Percentiles rank a stretch among this genome's conserved stretches.
Evolutionary conservation across 2,113 vertebrate genomes (phyloP).

Genomic region (Grammomys surdaster): DNA sequence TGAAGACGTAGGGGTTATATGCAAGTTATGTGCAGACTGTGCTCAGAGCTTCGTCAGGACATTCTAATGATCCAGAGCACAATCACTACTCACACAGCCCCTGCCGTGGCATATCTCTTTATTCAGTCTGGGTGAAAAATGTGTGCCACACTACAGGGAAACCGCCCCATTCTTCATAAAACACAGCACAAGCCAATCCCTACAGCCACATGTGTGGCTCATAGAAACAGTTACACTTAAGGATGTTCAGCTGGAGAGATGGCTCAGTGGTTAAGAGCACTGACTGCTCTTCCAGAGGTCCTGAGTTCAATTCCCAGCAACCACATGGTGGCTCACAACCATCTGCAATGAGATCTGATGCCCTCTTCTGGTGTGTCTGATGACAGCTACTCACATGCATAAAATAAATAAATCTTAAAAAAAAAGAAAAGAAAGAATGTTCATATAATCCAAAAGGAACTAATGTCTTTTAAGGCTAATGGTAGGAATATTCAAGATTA

Average conservation of each 20-base stretch:
- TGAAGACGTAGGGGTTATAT: not conserved
- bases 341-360: no score
- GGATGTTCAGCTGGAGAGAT: no score
- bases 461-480: not conserved
- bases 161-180: not conserved
- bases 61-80: not conserved
- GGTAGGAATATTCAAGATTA: not conserved
- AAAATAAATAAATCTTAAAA: no score
- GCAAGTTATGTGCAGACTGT: not conserved
- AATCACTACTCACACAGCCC: not conserved
- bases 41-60: not conserved
- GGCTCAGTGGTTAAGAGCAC: no score
- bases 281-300: no score
- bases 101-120: not conserved
- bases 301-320: no score
- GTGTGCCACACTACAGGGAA: not conserved
- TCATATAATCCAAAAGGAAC: not conserved
- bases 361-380: no score
- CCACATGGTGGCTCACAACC: no score
- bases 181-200: not conserved
- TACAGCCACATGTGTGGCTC: not conserved
- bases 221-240: not conserved
- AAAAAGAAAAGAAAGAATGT: not conserved
- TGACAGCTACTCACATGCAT: no score
- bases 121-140: not conserved